Percentiles rank a stretch among this genome's conserved stretches.
Conservation (phyloP, 2,113 vertebrate genomes). For the Sus scrofa region T2T-Sscrofa CM000819.6:78078501-78079000, state of each 20-base stretch:
- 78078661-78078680: neutral
- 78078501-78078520: neutral
- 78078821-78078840: neutral
- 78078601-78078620: neutral
- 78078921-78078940: neutral
- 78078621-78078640: neutral
- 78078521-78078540: neutral
- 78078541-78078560: neutral
- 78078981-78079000: neutral
- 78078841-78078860: neutral
- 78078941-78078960: neutral
- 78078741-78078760: neutral
- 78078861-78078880: neutral
- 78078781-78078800: neutral
- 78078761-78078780: neutral
- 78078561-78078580: neutral
- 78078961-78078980: neutral
- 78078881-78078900: neutral
- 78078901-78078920: neutral
- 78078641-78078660: slow-evolving; percentile 6
- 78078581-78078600: neutral
- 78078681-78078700: neutral
- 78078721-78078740: neutral
- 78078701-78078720: neutral
- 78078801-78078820: neutral